These are phyloP conservation scores for Phaethornis superciliosus DNA, from an alignment of 2,113 vertebrate genomes.

Conservation along the genomic window DNA sequence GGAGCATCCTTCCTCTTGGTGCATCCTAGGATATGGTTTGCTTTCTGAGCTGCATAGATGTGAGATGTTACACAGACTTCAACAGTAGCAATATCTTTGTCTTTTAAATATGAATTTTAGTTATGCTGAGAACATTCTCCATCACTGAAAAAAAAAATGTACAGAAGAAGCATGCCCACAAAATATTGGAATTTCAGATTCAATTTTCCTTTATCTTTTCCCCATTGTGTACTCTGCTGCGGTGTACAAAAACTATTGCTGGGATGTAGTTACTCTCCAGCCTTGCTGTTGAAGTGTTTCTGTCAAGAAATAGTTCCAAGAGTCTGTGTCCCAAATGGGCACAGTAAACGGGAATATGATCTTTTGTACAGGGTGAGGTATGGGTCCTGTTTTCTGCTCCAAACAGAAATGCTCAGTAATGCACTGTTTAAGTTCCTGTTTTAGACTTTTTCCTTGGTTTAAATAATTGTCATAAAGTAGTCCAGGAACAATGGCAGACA, in stretches of 20 bases:
- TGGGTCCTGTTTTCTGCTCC: background rate
- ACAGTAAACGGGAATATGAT: background rate
- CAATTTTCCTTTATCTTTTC: background rate
- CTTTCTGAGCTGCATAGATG: too few relatives aligned
- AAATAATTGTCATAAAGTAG: background rate
- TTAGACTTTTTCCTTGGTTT: background rate
- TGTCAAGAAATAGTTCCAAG: background rate
- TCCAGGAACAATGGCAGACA: background rate
- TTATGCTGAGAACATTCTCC: background rate
- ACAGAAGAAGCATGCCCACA: background rate
- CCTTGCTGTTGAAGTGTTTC: background rate
- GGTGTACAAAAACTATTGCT: background rate
- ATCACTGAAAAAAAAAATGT: background rate
- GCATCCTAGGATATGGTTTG: too few relatives aligned
- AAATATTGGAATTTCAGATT: background rate
- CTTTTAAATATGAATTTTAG: background rate
- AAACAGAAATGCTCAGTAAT: background rate
- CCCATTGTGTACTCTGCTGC: background rate
- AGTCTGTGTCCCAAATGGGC: background rate
- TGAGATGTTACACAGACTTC: background rate
- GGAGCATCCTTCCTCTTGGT: too few relatives aligned
- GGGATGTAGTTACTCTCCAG: background rate
- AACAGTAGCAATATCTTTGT: background rate
- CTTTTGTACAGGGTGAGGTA: background rate
- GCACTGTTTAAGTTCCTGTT: background rate